Evolutionary conservation across 1,140 invertebrate genomes (phyloP).

Genomic region (Dufourea novaeangliae): DNA sequence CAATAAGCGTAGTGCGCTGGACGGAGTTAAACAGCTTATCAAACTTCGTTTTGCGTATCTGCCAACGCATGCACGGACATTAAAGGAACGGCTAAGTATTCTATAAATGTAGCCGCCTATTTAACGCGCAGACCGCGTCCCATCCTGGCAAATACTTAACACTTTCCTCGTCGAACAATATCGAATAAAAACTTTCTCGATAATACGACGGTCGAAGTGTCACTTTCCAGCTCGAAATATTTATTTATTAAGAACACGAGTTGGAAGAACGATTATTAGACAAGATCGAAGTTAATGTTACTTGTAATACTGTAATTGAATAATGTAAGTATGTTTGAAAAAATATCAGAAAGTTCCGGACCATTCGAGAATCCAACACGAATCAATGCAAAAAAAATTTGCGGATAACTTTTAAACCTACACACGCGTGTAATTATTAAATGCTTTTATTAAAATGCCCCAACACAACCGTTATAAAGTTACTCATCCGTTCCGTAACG

Average conservation of each 20-base stretch:
- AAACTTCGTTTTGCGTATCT: conserved; percentile 29
- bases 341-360: too few relatives aligned
- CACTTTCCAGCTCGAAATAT: background rate
- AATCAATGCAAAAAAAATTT: too few relatives aligned
- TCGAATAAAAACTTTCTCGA: background rate
- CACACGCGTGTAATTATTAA: background rate
- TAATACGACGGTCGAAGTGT: background rate
- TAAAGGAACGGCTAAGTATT: conserved; percentile 31
- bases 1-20: background rate
- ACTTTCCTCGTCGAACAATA: background rate
- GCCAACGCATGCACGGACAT: conserved; percentile 16
- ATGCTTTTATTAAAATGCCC: conserved; percentile 8
- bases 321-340: too few relatives aligned
- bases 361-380: too few relatives aligned
- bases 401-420: too few relatives aligned
- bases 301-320: too few relatives aligned
- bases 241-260: too few relatives aligned
- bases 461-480: conserved; percentile 4
- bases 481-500: conserved; percentile 24
- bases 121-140: background rate
- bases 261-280: too few relatives aligned
- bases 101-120: conserved; percentile 32
- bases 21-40: conserved; percentile 39
- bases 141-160: background rate
- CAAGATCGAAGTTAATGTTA: too few relatives aligned